phyloP scores from a whole-genome alignment of 2,797 vertebrate species.

The Triplophysa bombifrons region DNA sequence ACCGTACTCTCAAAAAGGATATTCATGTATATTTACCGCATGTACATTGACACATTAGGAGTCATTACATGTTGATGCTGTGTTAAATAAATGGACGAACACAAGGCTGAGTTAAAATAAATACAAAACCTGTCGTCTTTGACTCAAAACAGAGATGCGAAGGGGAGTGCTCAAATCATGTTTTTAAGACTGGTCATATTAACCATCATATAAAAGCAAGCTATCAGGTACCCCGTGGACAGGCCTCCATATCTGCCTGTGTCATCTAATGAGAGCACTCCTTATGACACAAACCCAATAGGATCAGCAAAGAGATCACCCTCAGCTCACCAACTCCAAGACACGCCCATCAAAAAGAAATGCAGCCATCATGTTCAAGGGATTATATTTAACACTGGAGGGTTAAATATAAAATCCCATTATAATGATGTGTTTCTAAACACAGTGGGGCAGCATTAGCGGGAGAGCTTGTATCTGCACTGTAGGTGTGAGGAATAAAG shows the following conservation, averaged over 20 bases:
- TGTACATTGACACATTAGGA: no score
- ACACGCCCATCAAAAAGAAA: neutral
- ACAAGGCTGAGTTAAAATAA: no score
- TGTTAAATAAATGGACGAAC: no score
- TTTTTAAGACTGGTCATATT: no score
- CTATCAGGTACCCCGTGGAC: constrained; percentile 11
- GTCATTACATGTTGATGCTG: no score
- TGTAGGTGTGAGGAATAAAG: constrained; percentile 10
- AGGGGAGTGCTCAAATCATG: no score
- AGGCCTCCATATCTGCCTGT: neutral
- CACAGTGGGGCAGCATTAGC: constrained; percentile 5
- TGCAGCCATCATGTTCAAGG: neutral
- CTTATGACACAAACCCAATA: constrained; percentile 11
- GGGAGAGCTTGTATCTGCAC: neutral
- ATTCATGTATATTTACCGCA: no score
- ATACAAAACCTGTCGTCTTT: no score
- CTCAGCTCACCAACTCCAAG: neutral
- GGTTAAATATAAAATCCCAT: neutral
- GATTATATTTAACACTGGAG: neutral
- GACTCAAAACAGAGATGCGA: no score
- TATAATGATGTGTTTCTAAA: neutral
- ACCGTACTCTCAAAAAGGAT: no score
- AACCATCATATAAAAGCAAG: constrained; percentile 8
- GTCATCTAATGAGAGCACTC: neutral
- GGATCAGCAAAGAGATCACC: neutral